Conservation (phyloP, 2,888 invertebrate genomes). For the Ernsta delagoae region DNA sequence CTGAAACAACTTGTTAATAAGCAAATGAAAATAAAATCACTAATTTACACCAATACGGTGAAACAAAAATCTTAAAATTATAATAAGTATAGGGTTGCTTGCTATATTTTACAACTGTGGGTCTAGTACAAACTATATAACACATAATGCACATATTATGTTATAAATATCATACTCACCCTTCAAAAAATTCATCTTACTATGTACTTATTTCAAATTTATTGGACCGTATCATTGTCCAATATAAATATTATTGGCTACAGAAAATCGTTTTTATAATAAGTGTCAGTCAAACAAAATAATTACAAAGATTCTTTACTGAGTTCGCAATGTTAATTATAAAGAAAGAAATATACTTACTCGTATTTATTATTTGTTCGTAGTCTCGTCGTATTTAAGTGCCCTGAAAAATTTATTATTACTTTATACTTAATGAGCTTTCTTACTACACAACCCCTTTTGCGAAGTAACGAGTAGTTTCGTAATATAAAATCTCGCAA, state of each 20-base stretch:
- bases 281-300: neutral
- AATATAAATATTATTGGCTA: neutral
- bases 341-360: neutral
- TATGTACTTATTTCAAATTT: too few species aligned
- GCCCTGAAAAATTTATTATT: conserved; percentile 21
- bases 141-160: too few species aligned
- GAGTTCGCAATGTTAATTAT: neutral
- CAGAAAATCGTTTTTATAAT: neutral
- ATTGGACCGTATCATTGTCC: too few species aligned
- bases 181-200: too few species aligned
- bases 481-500: conserved; percentile 13
- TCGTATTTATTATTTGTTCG: neutral
- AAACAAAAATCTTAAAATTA: too few species aligned
- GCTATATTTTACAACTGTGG: too few species aligned
- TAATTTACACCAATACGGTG: too few species aligned
- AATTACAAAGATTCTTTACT: neutral
- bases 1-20: too few species aligned
- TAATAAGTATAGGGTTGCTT: too few species aligned
- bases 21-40: too few species aligned
- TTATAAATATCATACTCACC: too few species aligned
- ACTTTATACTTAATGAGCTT: conserved; percentile 30
- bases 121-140: too few species aligned
- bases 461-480: conserved; percentile 14
- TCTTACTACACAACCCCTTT: conserved; percentile 20
- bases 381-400: conserved; percentile 12